phyloP scores from a whole-genome alignment of 2,113 vertebrate species.

The Vidua macroura region DNA sequence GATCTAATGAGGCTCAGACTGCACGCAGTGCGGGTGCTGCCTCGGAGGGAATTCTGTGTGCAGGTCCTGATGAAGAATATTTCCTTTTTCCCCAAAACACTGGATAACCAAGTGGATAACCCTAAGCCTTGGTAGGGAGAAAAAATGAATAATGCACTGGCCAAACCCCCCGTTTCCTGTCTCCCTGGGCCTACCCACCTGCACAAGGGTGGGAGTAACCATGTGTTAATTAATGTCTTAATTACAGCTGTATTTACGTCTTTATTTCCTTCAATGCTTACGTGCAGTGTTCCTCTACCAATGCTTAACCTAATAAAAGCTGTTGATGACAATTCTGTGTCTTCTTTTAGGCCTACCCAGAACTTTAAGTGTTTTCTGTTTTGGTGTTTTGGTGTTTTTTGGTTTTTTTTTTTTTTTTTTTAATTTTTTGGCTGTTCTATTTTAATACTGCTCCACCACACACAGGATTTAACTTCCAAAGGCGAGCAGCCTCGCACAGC shows the following conservation, averaged over 20 bases:
- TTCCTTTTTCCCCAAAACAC: neutral
- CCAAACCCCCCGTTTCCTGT: neutral
- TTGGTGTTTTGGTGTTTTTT: too few relatives aligned
- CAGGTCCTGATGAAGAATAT: neutral
- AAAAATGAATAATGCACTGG: neutral
- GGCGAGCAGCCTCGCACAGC: fast-evolving
- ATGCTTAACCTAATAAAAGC: constrained; percentile 8
- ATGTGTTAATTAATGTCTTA: neutral
- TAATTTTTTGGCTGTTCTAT: neutral
- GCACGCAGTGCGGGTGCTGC: fast-evolving
- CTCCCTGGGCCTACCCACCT: fast-evolving
- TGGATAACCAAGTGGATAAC: neutral
- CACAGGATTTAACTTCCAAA: fast-evolving
- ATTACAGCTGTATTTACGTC: neutral
- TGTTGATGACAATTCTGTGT: neutral
- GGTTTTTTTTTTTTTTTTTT: too few relatives aligned
- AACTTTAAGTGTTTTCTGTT: neutral
- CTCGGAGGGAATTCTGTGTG: neutral
- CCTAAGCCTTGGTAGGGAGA: neutral
- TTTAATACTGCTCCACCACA: fast-evolving
- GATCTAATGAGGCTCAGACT: neutral
- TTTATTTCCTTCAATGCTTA: fast-evolving
- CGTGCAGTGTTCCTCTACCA: fast-evolving
- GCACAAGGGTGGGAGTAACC: fast-evolving
- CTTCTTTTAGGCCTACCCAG: fast-evolving